Base-by-base conservation (phyloP, 1,140 invertebrate genomes). In the Tigriopus japonicus region DNA sequence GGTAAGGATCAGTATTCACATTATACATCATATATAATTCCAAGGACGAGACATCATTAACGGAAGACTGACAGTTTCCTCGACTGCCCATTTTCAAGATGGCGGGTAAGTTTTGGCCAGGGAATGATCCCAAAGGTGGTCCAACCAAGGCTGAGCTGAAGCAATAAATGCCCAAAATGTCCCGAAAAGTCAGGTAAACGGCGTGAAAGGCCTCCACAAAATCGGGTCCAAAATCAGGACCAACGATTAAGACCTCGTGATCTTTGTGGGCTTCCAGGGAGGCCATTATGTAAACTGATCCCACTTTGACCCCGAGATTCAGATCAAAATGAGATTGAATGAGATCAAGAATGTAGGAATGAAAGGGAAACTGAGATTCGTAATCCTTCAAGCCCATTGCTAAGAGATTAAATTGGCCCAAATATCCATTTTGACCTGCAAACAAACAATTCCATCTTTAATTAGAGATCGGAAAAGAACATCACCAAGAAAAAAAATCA, bases 171-270 rank as follows among this genome's bases (percentile, higher is more conserved):
- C 68, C 62, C 52, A 74, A 64, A 17, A 69, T 68, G 62, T 72
- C 69, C 28, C 70, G 62, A 62, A 70, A 74, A 15, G 68, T 70
- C 68, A 67, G 40, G 64, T 70, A 56, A 15, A 73, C 66, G 65
- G 64, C 68, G 64, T 67, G 70, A 7, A 73, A 59, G 12, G 74
- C 56, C 42, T 65, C 64, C 59, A 68, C 71, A 42, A 73, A 69
- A 60, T 72, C 69, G 54, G 66, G 62, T 42, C 67, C 66, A 13
- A 71, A 58, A 42, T 64, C 55, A 24, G 65, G 41, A 21, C 69
- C 67, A 6, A 76, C 53, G 13, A 76, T 64, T 14, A 74, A 67
- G 28, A 74, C 65, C 66, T 75, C 74, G 65, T 54, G 60, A 35
- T 19, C 54, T 5, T 43, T 24, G 56, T 21, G 21, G 59, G 66